Percentiles rank a stretch among this genome's conserved stretches.
These are phyloP conservation scores for Caenorhabditis tropicalis DNA, from an alignment of 1,140 invertebrate species.

Conservation along the genomic window DNA sequence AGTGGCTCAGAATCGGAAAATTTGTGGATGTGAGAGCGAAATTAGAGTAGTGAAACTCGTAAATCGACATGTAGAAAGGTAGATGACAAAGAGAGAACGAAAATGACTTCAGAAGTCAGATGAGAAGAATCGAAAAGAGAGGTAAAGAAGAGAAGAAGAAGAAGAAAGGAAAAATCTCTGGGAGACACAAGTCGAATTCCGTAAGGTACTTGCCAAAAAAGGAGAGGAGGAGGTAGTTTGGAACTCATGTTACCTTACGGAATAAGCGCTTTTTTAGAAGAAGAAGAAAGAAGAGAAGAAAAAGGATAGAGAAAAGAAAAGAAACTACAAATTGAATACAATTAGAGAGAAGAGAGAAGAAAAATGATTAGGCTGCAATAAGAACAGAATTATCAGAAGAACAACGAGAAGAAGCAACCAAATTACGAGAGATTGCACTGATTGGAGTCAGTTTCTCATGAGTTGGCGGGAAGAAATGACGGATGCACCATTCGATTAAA, in stretches of 20 bases:
- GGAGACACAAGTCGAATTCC: conserved; percentile 30
- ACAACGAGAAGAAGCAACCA: conserved; percentile 5
- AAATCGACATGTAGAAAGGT: conserved; percentile 35
- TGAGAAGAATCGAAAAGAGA: not conserved
- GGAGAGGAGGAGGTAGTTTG: conserved; percentile 15
- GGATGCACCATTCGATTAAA: conserved; percentile 66
- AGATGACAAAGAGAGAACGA: conserved; percentile 25
- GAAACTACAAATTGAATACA: conserved; percentile 27
- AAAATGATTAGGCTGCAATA: conserved; percentile 24
- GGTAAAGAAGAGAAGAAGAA: not conserved
- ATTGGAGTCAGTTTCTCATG: conserved; percentile 28
- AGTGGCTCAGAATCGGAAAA: too few species aligned
- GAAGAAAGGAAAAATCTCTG: not conserved
- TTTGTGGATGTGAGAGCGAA: conserved; percentile 41
- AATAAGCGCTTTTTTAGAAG: not conserved
- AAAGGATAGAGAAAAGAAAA: not conserved
- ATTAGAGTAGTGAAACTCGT: conserved; percentile 28
- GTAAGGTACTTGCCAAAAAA: conserved; percentile 37
- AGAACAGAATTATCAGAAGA: conserved; percentile 29
- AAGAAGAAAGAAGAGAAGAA: not conserved
- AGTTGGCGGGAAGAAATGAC: conserved; percentile 60
- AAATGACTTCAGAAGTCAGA: conserved; percentile 7
- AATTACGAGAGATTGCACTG: conserved; percentile 28
- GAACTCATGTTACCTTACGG: conserved; percentile 31
- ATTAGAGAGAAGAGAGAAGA: not conserved